Base-by-base conservation (phyloP, 2,113 vertebrate species). In the Psittacara wagleri region DNA sequence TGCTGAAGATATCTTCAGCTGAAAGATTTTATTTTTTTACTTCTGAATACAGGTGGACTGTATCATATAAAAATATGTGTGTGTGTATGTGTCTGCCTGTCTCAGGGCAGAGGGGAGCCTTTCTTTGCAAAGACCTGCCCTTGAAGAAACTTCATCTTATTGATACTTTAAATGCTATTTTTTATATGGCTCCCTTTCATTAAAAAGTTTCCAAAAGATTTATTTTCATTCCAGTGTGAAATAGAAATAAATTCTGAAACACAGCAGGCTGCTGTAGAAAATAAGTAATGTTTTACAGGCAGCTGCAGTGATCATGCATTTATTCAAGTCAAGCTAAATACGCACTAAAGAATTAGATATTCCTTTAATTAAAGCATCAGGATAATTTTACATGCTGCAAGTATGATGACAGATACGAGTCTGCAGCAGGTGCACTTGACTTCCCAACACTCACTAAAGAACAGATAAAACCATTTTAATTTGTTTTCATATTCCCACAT, bases 71-170 rank as follows among this genome's bases (percentile, higher is more conserved):
- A 46, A 11, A n/a, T 2, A 4, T 7, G 8, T 2, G 0, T 13
- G 1, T 16, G 5, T 25, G 1, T 33, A 13, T 11, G 3, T 19
- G 10, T 19, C 6, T 4, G 11, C 4, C 22, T 22, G 17, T 39
- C 25, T 29, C 59, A 48, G 37, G 3, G 6, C 19, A 62, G 64
- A 78, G 8, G 16, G 17, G 11, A 86, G 13, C 7, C 4, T 57
- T 79, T 49, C 43, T 54, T 54, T 66, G 20, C 11, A 88, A 74
- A 67, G 15, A 5, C 10, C 13, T 57, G 35, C 23, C 35, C 83
- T 80, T 37, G 41, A 68, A 82, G 29, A 81, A 81, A 64, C 3
- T 64, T 48, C 3, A 41, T 41, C 33, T 62, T 52, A 48, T 4
- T n/a, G 19, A 78, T 14, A 22, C 10, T 7, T 10, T 4, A 51